Evolutionary conservation across 2,888 invertebrate species (phyloP), one percentile per base, ranked within the genome.

Genomic region (Eucriotettix oculatus): DNA sequence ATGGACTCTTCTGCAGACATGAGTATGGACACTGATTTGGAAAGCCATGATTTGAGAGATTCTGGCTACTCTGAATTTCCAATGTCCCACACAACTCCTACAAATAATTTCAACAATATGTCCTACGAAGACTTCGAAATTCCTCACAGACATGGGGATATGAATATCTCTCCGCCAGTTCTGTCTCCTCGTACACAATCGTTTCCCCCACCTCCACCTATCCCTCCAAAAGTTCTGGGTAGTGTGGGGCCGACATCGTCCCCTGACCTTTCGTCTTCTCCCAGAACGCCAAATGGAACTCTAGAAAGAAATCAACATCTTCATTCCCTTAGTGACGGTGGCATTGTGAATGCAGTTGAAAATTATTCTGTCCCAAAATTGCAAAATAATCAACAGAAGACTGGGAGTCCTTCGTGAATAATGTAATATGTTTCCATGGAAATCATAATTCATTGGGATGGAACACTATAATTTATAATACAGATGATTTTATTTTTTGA

Each of bases 11-110:
- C 60, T 17, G 58, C 63, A n/a, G 65, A 65, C 48, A 60, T 64
- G 53, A 63, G 53, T 54, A 29, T 64, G 16, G 64, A 63, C 42
- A 42, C 40, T 29, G 60, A 42, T 1, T 53, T 54, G 16, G 61
- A 58, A 10, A 42, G 43, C 16, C 73, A 77, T 60, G 79, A 80
- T 66, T 70, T 79, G 12, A 73, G 80, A 9, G 81, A 81, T 68
- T 79, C 80, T 3, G 80, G 64, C 29, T 64, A 63, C 58, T 58
- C 63, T 10, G 79, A 14, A 75, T 76, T 55, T 74, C 74, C 0
- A 9, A 52, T 60, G 29, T 58, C 60, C 42, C 43, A 29, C 17
- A 54, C 61, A 9, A 64, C 62, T 5, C 62, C 64, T 1, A 61
- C 63, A 29, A 65, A 62, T 55, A 72, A 72, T 62, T 66, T 74